These are phyloP conservation scores for Orussus abietinus DNA, from an alignment of 1,140 invertebrate species.

Conservation along the genomic window DNA sequence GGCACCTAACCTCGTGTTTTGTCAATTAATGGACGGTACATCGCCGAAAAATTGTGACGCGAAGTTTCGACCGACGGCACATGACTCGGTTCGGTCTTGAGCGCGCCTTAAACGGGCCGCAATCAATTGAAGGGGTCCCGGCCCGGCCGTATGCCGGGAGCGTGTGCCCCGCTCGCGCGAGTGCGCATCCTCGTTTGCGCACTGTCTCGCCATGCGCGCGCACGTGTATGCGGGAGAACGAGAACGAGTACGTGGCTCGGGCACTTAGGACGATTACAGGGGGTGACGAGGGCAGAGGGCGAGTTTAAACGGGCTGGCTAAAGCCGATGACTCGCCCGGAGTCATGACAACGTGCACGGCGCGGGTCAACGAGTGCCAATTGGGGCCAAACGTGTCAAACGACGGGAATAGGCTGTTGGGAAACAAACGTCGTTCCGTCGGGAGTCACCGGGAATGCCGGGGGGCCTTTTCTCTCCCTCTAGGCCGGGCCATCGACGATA, in stretches of 20 bases:
- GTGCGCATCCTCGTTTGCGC: not conserved
- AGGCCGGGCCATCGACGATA: too few species aligned
- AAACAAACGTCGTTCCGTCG: conserved; percentile 41
- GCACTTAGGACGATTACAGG: conserved; percentile 25
- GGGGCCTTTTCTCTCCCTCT: too few species aligned
- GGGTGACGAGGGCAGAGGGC: conserved; percentile 41
- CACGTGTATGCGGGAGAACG: conserved; percentile 10
- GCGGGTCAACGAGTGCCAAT: conserved; percentile 48
- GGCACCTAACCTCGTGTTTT: too few species aligned
- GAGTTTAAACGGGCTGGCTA: conserved; percentile 47
- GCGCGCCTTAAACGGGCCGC: too few species aligned
- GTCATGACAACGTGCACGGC: conserved; percentile 47
- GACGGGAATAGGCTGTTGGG: conserved; percentile 48
- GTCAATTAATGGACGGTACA: too few species aligned
- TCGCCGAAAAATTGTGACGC: too few species aligned
- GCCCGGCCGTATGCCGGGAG: conserved; percentile 4
- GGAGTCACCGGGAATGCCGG: too few species aligned
- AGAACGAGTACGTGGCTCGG: not conserved
- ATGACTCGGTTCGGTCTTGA: too few species aligned
- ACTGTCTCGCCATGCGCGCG: not conserved
- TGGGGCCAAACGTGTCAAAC: conserved; percentile 48
- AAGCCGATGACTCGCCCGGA: conserved; percentile 50
- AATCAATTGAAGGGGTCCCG: conserved; percentile 7
- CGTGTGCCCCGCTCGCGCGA: conserved; percentile 4
- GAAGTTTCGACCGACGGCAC: too few species aligned